Conservation (phyloP, 1,140 invertebrate genomes). For the Nymphalis io region DNA sequence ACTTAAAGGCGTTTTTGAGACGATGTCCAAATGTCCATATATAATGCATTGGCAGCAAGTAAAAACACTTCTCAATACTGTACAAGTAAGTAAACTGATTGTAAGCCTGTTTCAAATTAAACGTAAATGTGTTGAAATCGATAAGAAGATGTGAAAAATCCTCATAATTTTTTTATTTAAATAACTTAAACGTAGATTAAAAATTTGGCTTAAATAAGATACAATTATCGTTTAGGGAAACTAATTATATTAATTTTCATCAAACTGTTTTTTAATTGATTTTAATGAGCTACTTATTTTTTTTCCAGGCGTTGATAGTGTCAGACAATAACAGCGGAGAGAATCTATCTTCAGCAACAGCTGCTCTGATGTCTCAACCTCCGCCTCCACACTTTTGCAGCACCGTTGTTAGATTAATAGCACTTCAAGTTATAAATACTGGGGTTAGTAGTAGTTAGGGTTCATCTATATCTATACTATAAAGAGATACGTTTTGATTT, state of each 20-base stretch:
- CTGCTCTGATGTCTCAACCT: conserved; percentile 91
- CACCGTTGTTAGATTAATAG: conserved; percentile 95
- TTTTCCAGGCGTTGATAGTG: conserved; percentile 88
- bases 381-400: conserved; percentile 97
- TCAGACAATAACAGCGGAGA: conserved; percentile 85
- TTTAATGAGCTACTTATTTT: background rate
- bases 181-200: too few species aligned
- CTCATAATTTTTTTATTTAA: too few species aligned
- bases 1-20: conserved; percentile 97
- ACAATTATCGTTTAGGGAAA: too few species aligned
- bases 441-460: conserved; percentile 85
- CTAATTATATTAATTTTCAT: too few species aligned
- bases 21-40: conserved; percentile 94
- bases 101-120: background rate
- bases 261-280: too few species aligned
- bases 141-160: too few species aligned
- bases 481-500: too few species aligned
- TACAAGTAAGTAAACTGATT: conserved; percentile 83
- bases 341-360: conserved; percentile 88
- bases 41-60: conserved; percentile 98
- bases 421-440: conserved; percentile 95
- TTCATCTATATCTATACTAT: too few species aligned
- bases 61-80: conserved; percentile 92
- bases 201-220: too few species aligned
- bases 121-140: too few species aligned